These are phyloP conservation scores for Tetragonula carbonaria DNA, from an alignment of 2,888 invertebrate genomes.

Conservation along the genomic window DNA sequence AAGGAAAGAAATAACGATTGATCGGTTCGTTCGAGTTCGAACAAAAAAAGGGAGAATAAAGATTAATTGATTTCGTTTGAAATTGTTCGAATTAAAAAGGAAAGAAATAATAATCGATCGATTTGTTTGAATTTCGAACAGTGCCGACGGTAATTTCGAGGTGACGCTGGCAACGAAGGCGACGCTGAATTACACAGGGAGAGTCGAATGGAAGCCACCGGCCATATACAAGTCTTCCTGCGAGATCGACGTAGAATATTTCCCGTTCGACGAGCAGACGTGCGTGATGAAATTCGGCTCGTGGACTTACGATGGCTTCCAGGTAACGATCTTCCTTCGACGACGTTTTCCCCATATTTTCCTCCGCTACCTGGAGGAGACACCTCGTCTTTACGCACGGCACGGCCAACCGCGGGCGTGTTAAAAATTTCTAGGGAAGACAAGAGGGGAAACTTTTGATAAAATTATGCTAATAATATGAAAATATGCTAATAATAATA, in stretches of 20 bases:
- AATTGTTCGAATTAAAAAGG: neutral
- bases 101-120: neutral
- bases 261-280: conserved; percentile 94
- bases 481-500: too few species aligned
- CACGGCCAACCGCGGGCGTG: too few species aligned
- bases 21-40: too few species aligned
- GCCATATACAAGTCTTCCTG: conserved; percentile 96
- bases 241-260: conserved; percentile 94
- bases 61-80: too few species aligned
- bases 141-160: conserved; percentile 94
- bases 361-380: neutral
- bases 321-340: conserved; percentile 84
- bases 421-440: too few species aligned
- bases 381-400: neutral
- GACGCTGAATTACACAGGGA: conserved; percentile 91
- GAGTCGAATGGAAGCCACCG: conserved; percentile 95
- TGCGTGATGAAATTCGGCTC: conserved; percentile 95
- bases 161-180: conserved; percentile 93
- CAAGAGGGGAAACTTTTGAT: neutral
- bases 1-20: too few species aligned
- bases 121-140: conserved; percentile 75
- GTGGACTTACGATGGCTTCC: conserved; percentile 94
- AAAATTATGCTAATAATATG: neutral
- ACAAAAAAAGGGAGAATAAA: too few species aligned
- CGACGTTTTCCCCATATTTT: neutral